phyloP scores from a whole-genome alignment of 2,888 invertebrate genomes.

The Cheilosia soror region DNA sequence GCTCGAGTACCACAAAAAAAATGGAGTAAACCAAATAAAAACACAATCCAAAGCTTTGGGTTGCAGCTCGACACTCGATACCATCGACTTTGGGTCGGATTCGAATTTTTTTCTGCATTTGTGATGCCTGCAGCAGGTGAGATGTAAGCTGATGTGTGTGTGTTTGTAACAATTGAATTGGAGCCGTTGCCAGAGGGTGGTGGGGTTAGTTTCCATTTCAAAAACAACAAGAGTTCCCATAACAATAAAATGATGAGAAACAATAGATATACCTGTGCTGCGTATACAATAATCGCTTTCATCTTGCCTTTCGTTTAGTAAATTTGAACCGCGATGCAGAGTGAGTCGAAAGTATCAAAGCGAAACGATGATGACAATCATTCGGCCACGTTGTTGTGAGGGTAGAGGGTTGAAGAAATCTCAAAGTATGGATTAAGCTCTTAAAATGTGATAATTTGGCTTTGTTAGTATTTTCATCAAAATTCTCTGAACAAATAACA shows the following conservation, averaged over 20 bases:
- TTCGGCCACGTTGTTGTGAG: conserved; percentile 2
- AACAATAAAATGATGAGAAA: conserved; percentile 19
- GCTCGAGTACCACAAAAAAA: conserved; percentile 20
- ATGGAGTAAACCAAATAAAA: background rate
- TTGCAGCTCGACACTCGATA: conserved; percentile 46
- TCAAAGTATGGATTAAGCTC: too few species aligned
- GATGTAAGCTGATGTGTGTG: background rate
- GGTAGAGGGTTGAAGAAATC: background rate
- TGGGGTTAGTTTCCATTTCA: conserved; percentile 10
- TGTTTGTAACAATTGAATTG: conserved; percentile 15
- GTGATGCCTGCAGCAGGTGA: conserved; percentile 22
- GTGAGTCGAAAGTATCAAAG: conserved; percentile 65
- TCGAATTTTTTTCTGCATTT: conserved; percentile 7
- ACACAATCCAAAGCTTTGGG: conserved; percentile 24
- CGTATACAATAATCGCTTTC: conserved; percentile 33
- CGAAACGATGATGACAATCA: conserved; percentile 46
- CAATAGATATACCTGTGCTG: background rate
- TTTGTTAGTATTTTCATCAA: too few species aligned
- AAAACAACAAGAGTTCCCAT: conserved; percentile 3
- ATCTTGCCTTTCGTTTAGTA: conserved; percentile 37
- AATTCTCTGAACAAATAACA: too few species aligned
- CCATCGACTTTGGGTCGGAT: conserved; percentile 36
- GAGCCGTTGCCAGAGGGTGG: background rate
- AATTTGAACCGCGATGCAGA: conserved; percentile 39
- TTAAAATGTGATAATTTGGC: too few species aligned